Percentiles rank a stretch among this genome's conserved stretches.
phyloP scores from a whole-genome alignment of 2,888 invertebrate genomes.

The Drosophila glabriapex region DNA sequence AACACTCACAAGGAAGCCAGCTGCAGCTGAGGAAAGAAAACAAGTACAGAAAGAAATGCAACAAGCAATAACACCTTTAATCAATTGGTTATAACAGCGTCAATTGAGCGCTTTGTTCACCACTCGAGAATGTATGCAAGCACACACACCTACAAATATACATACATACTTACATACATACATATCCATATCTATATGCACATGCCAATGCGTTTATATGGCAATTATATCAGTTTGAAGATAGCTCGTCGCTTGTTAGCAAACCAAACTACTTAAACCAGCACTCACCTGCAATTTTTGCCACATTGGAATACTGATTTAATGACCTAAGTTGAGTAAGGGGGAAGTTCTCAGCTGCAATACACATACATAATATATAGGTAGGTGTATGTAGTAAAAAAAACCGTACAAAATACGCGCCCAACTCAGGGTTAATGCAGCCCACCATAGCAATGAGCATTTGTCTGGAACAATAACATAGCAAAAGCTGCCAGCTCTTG shows the following conservation, averaged over 20 bases:
- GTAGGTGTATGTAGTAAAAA: background rate
- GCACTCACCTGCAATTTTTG: conserved; percentile 2
- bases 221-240: no score
- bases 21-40: background rate
- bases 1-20: background rate
- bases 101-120: conserved; percentile 59
- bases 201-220: conserved; percentile 17
- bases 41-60: background rate
- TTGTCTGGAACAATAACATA: conserved; percentile 3
- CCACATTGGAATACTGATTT: background rate
- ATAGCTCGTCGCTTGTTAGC: background rate
- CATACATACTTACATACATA: background rate
- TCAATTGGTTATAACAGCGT: conserved; percentile 32
- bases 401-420: background rate
- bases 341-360: background rate
- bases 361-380: background rate
- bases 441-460: conserved; percentile 16
- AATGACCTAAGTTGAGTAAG: background rate
- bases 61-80: conserved; percentile 26
- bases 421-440: background rate
- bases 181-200: background rate
- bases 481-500: conserved; percentile 25
- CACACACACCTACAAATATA: background rate
- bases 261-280: background rate
- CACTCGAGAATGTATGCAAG: conserved; percentile 33